phyloP scores from a whole-genome alignment of 2,888 invertebrate species.

The Caenorhabditis sp. region DNA sequence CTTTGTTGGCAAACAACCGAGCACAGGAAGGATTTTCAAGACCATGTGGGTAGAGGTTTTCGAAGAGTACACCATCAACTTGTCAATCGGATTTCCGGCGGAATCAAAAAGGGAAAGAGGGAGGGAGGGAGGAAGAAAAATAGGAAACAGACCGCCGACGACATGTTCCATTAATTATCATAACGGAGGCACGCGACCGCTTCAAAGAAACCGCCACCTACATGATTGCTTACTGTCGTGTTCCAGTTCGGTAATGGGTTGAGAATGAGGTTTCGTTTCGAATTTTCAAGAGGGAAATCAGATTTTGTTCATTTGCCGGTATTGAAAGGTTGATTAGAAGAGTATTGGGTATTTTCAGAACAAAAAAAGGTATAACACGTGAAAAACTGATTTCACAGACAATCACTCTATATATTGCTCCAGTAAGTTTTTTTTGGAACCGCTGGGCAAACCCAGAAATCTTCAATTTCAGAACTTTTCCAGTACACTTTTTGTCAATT shows the following conservation, averaged over 20 bases:
- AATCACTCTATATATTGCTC: no score
- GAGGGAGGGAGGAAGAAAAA: conserved; percentile 30
- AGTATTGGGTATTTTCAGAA: no score
- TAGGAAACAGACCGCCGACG: conserved; percentile 23
- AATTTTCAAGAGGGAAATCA: conserved; percentile 6
- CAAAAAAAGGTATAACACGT: no score
- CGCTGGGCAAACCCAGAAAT: no score
- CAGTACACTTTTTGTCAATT: no score
- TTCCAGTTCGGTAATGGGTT: conserved; percentile 40
- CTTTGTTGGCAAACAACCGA: conserved; percentile 19
- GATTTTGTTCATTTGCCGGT: no score
- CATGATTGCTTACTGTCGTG: conserved; percentile 60
- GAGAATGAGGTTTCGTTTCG: no score
- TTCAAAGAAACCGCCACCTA: conserved; percentile 57
- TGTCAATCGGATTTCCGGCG: conserved; percentile 20
- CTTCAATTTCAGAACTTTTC: no score
- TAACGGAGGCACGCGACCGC: conserved; percentile 54
- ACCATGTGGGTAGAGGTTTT: conserved; percentile 1
- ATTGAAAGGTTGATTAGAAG: no score
- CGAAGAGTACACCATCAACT: conserved; percentile 15
- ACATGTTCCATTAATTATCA: conserved; percentile 56
- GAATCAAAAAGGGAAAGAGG: conserved; percentile 9
- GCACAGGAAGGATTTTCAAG: conserved; percentile 28
- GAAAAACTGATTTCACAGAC: no score
- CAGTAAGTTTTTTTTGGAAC: no score